Evolutionary conservation across 2,797 vertebrate genomes (phyloP).

Genomic region (Pseudochirops cupreus): DNA sequence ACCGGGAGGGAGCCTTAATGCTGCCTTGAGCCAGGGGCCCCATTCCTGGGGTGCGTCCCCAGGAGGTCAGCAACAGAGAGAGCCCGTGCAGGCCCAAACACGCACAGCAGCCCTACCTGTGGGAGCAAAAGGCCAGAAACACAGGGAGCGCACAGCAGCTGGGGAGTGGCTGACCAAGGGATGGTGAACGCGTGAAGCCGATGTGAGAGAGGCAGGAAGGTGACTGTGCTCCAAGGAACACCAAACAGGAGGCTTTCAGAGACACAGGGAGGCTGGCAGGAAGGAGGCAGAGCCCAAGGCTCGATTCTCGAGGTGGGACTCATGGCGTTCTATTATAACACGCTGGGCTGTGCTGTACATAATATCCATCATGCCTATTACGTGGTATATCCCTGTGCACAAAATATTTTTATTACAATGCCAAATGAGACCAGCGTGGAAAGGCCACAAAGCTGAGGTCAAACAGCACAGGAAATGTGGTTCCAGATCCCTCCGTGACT

Average conservation of each 20-base stretch:
- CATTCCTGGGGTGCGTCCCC: neutral
- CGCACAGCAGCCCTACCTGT: neutral
- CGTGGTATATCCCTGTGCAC: no score
- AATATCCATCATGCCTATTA: neutral
- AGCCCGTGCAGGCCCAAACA: fast-evolving
- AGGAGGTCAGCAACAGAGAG: neutral
- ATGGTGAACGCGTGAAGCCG: fast-evolving
- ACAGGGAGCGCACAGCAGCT: neutral
- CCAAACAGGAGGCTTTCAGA: neutral
- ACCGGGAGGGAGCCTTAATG: neutral
- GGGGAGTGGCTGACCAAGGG: neutral
- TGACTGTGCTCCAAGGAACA: neutral
- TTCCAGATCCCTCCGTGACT: neutral
- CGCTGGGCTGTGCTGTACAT: fast-evolving
- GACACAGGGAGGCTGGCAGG: neutral
- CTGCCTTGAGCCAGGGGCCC: neutral
- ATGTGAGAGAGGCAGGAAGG: neutral
- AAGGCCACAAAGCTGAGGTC: neutral
- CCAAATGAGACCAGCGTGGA: neutral
- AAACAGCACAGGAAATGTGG: neutral
- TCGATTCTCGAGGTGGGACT: neutral
- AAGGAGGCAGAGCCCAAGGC: neutral
- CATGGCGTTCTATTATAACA: neutral
- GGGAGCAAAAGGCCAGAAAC: neutral
- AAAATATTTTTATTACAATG: no score